These are phyloP conservation scores for Saccostrea cuccullata DNA, from an alignment of 1,140 invertebrate genomes.

Conservation along the genomic window DNA sequence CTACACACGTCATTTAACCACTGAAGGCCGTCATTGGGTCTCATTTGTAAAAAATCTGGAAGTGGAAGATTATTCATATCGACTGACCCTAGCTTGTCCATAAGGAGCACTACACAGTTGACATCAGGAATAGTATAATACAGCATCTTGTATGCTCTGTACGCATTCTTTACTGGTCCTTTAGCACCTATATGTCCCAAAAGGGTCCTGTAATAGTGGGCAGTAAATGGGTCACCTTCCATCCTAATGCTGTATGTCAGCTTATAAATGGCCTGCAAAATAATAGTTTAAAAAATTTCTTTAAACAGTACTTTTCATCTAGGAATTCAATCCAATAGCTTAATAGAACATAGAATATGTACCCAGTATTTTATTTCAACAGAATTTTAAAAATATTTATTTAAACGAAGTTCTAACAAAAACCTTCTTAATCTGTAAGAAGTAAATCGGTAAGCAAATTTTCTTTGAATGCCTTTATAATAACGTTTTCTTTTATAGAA, in stretches of 20 bases:
- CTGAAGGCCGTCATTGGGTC: background rate
- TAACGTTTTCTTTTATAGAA: too few species aligned
- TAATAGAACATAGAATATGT: too few species aligned
- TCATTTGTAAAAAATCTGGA: slow-evolving; percentile 21
- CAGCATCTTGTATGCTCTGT: slow-evolving; percentile 41
- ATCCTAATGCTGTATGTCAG: slow-evolving; percentile 42
- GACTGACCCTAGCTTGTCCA: background rate
- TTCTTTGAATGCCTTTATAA: too few species aligned
- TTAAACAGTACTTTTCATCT: too few species aligned
- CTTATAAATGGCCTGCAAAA: slow-evolving; percentile 34
- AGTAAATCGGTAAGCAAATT: too few species aligned
- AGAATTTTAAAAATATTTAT: too few species aligned
- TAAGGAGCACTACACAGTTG: slow-evolving; percentile 40
- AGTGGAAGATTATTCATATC: slow-evolving; percentile 20
- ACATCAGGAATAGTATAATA: slow-evolving; percentile 42
- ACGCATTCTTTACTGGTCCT: slow-evolving; percentile 48
- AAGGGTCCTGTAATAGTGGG: slow-evolving; percentile 41
- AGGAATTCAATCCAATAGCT: too few species aligned
- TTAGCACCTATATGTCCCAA: slow-evolving; percentile 40
- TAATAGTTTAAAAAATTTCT: background rate
- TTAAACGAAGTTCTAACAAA: too few species aligned
- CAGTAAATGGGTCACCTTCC: slow-evolving; percentile 38
- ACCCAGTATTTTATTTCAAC: too few species aligned
- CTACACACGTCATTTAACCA: slow-evolving; percentile 26
- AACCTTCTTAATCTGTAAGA: too few species aligned